Base-by-base conservation (phyloP, 1,140 invertebrate genomes). In the Aphaenogaster ashmeadi region DNA sequence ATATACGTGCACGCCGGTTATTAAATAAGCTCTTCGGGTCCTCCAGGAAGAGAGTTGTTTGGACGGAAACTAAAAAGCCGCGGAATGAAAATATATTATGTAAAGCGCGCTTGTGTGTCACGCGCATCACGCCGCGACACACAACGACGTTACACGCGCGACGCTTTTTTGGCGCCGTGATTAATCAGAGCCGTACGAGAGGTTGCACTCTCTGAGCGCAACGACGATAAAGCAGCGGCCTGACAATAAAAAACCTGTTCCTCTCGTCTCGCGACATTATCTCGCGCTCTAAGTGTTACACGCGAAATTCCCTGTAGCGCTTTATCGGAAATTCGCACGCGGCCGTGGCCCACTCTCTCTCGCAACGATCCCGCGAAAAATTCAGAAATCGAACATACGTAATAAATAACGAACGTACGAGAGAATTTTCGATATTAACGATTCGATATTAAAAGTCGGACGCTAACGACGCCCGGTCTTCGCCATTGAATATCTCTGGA, bases 71-170 rank as follows among this genome's bases (percentile, higher is more conserved):
- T 60, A 41, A 50, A 72, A 47, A 72, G 66, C 27, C 66, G 21
- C 66, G n/a, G 11, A 64, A 72, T 83, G 52, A 58, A 83, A 72
- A 83, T 74, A 72, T 83, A 83, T 83, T 72, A 83, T 83, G 80
- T 74, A 72, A 83, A 84, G 52, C 54, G 67, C 52, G 56, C 62
- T 54, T 56, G 66, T 44, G 15, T 44, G 52, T 64, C 79, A 56
- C 50, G 38, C 36, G 36, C 66, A 67, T 41, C 58, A 36, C 27
- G 9, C 58, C 13, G 15, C 36, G 36, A 9, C 36, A 54, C 52
- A 7, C 13, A 21, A 11, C 36, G 52, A 77, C n/a, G 13, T 8
- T 21, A 27, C 41, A 15, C 38, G 67, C 50, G 64, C 21, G 44
- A n/a, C 21, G 52, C 36, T 69, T 83, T 83, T 83, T 83, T 47